Evolutionary conservation across 2,113 vertebrate species (phyloP), one percentile per base, ranked within the genome.

Genomic region (Archocentrus centrarchus): DNA sequence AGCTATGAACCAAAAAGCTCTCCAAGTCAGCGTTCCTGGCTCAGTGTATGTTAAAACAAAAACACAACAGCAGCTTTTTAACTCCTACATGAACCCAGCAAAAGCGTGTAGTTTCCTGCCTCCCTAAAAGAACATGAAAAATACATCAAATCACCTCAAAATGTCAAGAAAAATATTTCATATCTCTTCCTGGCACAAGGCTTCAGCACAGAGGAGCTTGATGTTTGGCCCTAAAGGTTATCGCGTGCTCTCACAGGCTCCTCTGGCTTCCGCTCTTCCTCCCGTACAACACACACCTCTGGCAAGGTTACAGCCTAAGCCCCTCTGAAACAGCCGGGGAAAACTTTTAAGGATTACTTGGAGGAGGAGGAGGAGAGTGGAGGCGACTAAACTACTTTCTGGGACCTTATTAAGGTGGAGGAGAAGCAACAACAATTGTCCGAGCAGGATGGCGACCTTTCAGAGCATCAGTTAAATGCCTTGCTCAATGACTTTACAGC

Each of bases 151-250:
- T 78, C 77, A 11, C 27, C 37, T 68, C 20, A 50, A 87, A 90
- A 81, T 77, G 82, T 80, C 82, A 80, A 61, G 68, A 85, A 84
- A 84, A 89, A 84, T 44, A 47, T 75, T 84, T 87, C 57, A 10
- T n/a, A 76, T 85, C 79, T 80, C 37, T 24, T 79, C 62, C 75
- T 85, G 66, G 84, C 70, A 86, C 27, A 11, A 8, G 47, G 57
- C 82, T 80, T 18, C 17, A 20, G 66, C 3, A 4, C 30, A 5
- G 32, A 37, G 27, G 53, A 84, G 83, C 70, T 70, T 53, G 82
- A 81, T 82, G 84, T 82, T 84, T 78, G 78, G 86, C 70, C 83
- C 85, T 84, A 75, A 83, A 91, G 92, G 90, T 89, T 59, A 84
- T 80, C 60, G 39, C 53, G 79, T 24, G 8, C 82, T 83, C 80